Percentiles rank a stretch among this genome's conserved stretches.
Conservation (phyloP, 2,888 invertebrate species). For the Sipha maydis region DNA sequence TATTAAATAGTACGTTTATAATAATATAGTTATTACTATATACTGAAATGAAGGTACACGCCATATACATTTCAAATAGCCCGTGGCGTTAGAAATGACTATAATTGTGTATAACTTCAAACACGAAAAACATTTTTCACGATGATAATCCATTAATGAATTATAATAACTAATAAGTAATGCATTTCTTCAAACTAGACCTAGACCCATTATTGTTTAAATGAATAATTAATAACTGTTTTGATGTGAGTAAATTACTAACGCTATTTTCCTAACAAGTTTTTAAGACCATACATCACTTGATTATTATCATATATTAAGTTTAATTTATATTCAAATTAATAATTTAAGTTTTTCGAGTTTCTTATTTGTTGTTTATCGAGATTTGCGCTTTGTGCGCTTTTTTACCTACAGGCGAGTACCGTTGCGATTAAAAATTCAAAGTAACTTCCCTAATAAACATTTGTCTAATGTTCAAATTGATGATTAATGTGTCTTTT, state of each 20-base stretch:
- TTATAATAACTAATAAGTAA: not conserved
- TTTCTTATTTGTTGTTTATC: not conserved
- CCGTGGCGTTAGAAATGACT: not conserved
- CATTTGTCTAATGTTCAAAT: constrained; percentile 34
- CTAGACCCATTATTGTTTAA: not conserved
- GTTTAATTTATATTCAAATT: not conserved
- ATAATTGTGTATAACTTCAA: not conserved
- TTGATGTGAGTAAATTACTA: not conserved
- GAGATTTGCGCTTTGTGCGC: not conserved
- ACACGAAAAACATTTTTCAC: not conserved
- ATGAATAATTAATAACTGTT: not conserved
- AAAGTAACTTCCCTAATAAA: constrained; percentile 44
- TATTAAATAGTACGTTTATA: not conserved
- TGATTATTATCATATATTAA: not conserved
- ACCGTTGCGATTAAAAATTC: constrained; percentile 16
- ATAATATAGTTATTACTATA: too few relatives aligned
- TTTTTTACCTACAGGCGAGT: not conserved
- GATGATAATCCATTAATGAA: not conserved
- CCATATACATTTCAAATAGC: not conserved
- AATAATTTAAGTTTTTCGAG: not conserved
- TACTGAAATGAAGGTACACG: not conserved
- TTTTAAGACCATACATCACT: not conserved
- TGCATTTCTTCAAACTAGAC: not conserved
- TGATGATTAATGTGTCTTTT: constrained; percentile 22
- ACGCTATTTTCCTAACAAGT: not conserved